These are phyloP conservation scores for Gallinago solitaria DNA, from an alignment of 2,797 vertebrate genomes.

Conservation along the genomic window DNA sequence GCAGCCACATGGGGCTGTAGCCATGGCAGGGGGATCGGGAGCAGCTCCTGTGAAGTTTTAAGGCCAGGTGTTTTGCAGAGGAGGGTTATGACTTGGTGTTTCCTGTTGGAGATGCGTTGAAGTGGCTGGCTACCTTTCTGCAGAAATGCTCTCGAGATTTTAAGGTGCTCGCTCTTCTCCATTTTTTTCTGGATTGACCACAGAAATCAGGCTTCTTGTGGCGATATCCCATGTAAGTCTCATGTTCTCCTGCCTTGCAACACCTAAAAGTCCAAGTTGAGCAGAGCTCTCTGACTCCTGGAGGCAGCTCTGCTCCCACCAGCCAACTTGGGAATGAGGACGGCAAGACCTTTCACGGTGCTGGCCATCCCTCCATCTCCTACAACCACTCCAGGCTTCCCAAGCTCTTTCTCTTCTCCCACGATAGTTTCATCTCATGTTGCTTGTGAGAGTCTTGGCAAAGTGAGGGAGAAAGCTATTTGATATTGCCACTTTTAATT, in stretches of 20 bases:
- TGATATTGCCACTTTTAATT: not conserved
- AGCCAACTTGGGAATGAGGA: not conserved
- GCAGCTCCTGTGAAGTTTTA: not conserved
- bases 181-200: not conserved
- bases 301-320: not conserved
- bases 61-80: not conserved
- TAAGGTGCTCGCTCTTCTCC: not conserved
- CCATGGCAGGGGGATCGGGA: rapidly evolving
- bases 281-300: not conserved
- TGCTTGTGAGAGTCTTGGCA: not conserved
- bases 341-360: not conserved
- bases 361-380: rapidly evolving
- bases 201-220: not conserved
- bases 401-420: not conserved
- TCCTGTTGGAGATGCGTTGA: rapidly evolving
- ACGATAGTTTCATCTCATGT: not conserved
- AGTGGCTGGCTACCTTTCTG: not conserved
- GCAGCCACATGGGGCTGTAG: not conserved
- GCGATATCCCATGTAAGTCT: rapidly evolving
- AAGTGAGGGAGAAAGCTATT: not conserved
- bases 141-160: not conserved
- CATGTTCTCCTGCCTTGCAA: not conserved
- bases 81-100: rapidly evolving
- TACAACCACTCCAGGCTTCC: not conserved
- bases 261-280: not conserved